Evolutionary conservation across 2,888 invertebrate species (phyloP).

Genomic region (Epistrophella euchroma): DNA sequence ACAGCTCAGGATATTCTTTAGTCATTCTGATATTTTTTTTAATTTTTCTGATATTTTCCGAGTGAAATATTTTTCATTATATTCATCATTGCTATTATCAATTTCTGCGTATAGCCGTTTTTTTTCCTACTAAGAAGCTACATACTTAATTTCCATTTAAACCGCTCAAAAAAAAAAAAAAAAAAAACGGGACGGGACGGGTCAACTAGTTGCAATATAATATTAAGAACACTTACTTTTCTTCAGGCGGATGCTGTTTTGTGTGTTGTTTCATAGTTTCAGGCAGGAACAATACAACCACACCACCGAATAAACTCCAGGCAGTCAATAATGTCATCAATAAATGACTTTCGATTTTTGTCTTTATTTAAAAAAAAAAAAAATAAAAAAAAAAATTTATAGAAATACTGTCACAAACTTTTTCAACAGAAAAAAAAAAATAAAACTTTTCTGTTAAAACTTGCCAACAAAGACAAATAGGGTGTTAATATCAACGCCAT

Average conservation of each 20-base stretch:
- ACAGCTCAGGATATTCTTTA: no score
- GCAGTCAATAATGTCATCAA: constrained; percentile 90
- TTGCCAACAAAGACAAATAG: constrained; percentile 90
- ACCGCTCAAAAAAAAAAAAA: no score
- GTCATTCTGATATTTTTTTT: no score
- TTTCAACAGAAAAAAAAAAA: background rate
- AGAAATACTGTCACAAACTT: background rate
- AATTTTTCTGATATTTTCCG: no score
- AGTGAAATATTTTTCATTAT: no score
- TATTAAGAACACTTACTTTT: constrained; percentile 76
- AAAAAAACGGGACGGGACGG: no score
- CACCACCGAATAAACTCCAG: constrained; percentile 89
- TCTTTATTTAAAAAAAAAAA: constrained; percentile 85
- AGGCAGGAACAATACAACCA: constrained; percentile 89
- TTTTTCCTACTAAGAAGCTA: no score
- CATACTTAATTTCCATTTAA: no score
- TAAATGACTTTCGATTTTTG: constrained; percentile 87
- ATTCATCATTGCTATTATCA: no score
- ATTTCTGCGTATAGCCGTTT: no score
- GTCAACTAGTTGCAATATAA: no score
- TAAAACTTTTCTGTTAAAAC: constrained; percentile 78
- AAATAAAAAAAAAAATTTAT: constrained; percentile 39
- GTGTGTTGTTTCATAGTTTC: constrained; percentile 86
- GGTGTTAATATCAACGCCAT: constrained; percentile 90
- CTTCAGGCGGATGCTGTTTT: constrained; percentile 78